A percentile compares a stretch with the other conserved stretches of the same genome.
Conservation (phyloP, 2,113 vertebrate genomes). For the Parus major region DNA sequence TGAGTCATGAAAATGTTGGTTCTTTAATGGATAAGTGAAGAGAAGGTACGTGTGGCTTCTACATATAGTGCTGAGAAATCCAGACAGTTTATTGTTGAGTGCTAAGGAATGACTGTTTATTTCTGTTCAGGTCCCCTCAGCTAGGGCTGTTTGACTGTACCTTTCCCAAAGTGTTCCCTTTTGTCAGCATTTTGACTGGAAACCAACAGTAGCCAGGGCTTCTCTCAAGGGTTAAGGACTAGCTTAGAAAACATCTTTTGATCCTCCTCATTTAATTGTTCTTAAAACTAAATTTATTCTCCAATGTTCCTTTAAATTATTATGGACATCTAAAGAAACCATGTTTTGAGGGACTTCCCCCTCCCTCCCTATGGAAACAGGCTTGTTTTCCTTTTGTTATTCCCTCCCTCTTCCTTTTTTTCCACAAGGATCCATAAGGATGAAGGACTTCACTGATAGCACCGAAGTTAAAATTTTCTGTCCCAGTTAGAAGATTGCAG, state of each 20-base stretch:
- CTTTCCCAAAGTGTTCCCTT: neutral
- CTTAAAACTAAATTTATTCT: neutral
- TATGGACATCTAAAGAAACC: neutral
- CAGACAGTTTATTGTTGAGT: neutral
- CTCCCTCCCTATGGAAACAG: rapidly evolving
- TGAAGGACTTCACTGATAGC: neutral
- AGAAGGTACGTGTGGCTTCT: neutral
- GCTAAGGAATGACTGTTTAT: neutral
- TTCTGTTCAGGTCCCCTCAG: neutral
- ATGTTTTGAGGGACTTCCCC: neutral
- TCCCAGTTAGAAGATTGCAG: neutral
- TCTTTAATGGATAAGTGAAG: neutral
- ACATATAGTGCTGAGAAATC: neutral
- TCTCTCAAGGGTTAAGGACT: neutral
- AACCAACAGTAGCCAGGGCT: neutral
- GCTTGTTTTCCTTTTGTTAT: neutral
- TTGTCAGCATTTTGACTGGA: neutral
- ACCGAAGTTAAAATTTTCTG: neutral
- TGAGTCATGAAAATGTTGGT: neutral
- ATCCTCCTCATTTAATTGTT: neutral
- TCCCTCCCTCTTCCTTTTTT: neutral
- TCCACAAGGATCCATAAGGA: neutral
- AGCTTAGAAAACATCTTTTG: neutral
- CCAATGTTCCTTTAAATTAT: neutral
- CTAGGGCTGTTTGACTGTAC: neutral